These are phyloP conservation scores for Drosophila yakuba DNA, from an alignment of 1,140 invertebrate species.

Conservation along the genomic window DNA sequence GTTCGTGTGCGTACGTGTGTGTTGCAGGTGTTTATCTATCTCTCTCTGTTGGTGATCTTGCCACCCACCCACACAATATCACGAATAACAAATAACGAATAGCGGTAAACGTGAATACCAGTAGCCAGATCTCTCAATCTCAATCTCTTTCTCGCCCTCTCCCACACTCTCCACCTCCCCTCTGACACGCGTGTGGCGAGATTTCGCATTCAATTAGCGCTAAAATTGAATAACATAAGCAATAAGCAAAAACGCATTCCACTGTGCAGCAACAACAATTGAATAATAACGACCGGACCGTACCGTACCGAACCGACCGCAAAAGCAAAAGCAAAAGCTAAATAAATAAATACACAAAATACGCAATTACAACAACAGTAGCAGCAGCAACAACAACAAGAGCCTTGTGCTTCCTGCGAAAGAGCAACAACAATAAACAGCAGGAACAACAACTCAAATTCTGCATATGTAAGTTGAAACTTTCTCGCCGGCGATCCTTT, in stretches of 20 bases:
- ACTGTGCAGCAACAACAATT: slow-evolving; percentile 55
- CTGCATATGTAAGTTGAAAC: slow-evolving; percentile 74
- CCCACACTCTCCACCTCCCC: neutral
- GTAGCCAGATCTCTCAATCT: slow-evolving; percentile 23
- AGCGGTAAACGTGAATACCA: slow-evolving; percentile 21
- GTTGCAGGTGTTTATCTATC: slow-evolving; percentile 63
- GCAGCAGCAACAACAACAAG: slow-evolving; percentile 23
- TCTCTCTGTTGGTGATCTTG: slow-evolving; percentile 15
- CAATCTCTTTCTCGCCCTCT: slow-evolving; percentile 13
- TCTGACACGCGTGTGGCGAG: slow-evolving; percentile 30
- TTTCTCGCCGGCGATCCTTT: slow-evolving; percentile 60
- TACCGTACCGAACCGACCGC: neutral
- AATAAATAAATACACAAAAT: slow-evolving; percentile 2
- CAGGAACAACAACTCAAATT: slow-evolving; percentile 66
- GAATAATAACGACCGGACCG: slow-evolving; percentile 39
- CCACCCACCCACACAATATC: slow-evolving; percentile 20
- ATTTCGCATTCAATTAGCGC: slow-evolving; percentile 72
- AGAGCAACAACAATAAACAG: slow-evolving; percentile 26
- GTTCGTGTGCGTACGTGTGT: slow-evolving; percentile 28
- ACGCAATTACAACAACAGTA: slow-evolving; percentile 23
- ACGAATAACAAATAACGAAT: slow-evolving; percentile 14
- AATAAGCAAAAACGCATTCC: slow-evolving; percentile 39
- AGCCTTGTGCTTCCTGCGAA: too few species aligned
- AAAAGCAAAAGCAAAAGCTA: slow-evolving; percentile 55
- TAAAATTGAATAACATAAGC: slow-evolving; percentile 48